phyloP scores from a whole-genome alignment of 2,888 invertebrate species.

The Elmis aenea region DNA sequence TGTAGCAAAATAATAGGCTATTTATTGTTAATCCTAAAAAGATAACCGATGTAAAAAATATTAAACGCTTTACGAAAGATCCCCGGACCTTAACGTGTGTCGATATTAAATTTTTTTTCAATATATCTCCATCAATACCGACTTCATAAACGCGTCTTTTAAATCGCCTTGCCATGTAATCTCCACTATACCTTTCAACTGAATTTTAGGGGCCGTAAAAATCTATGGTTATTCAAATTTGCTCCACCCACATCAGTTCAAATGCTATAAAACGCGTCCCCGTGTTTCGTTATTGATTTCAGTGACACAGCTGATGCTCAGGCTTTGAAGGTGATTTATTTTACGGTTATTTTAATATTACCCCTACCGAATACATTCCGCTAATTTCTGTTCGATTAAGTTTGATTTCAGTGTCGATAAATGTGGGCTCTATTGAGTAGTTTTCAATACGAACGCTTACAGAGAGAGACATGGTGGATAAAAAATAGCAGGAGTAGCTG shows the following conservation, averaged over 20 bases:
- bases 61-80: too few relatives aligned
- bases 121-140: too few relatives aligned
- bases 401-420: too few relatives aligned
- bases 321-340: constrained; percentile 8
- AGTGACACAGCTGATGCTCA: constrained; percentile 11
- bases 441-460: too few relatives aligned
- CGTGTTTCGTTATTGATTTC: constrained; percentile 14
- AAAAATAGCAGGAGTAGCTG: too few relatives aligned
- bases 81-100: too few relatives aligned
- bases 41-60: too few relatives aligned
- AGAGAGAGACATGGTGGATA: too few relatives aligned
- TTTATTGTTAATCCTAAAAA: too few relatives aligned
- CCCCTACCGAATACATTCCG: constrained; percentile 5
- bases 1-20: too few relatives aligned
- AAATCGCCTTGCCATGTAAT: constrained; percentile 18
- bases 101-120: too few relatives aligned
- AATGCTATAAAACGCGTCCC: constrained; percentile 13
- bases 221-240: constrained; percentile 18
- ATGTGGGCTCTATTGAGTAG: too few relatives aligned
- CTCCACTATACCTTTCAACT: constrained; percentile 17
- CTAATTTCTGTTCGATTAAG: constrained; percentile 10
- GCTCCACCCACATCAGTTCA: constrained; percentile 10
- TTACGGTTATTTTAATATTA: constrained; percentile 9
- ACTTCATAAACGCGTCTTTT: constrained; percentile 11
- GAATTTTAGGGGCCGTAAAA: constrained; percentile 18